Conservation (phyloP, 2,888 invertebrate species). For the Catocala nupta region DNA sequence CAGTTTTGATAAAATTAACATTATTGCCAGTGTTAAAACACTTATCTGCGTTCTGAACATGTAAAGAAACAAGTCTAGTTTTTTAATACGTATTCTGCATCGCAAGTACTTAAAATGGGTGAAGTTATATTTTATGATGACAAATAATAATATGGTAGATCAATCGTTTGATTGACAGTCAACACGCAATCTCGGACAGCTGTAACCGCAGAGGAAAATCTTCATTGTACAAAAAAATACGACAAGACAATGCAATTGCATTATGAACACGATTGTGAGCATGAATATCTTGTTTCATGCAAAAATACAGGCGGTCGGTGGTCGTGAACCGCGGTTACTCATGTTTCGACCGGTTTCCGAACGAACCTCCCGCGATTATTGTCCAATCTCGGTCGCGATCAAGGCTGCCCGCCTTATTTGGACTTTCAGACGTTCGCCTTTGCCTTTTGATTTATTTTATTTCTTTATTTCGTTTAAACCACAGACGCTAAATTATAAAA, state of each 20-base stretch:
- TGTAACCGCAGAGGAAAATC: constrained; percentile 28
- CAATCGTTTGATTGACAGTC: constrained; percentile 11
- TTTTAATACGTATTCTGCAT: too few relatives aligned
- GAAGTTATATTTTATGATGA: too few relatives aligned
- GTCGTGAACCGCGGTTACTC: constrained; percentile 62
- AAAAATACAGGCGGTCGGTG: constrained; percentile 69
- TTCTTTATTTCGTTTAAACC: constrained; percentile 35
- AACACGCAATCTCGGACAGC: constrained; percentile 25
- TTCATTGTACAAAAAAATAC: constrained; percentile 29
- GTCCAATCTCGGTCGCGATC: constrained; percentile 61
- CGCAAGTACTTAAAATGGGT: too few relatives aligned
- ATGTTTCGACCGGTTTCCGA: constrained; percentile 72
- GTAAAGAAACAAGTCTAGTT: too few relatives aligned
- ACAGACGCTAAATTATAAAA: constrained; percentile 37
- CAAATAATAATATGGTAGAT: too few relatives aligned
- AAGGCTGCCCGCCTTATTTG: constrained; percentile 60
- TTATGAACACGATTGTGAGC: constrained; percentile 58
- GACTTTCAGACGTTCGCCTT: constrained; percentile 50
- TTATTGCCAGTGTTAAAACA: too few relatives aligned
- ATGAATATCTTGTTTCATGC: constrained; percentile 73
- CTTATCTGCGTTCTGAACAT: too few relatives aligned
- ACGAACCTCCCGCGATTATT: constrained; percentile 53
- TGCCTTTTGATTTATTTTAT: constrained; percentile 30
- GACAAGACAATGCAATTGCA: constrained; percentile 58
- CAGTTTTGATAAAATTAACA: too few relatives aligned